Evolutionary conservation across 35 echinoderm and acorn worm genomes (phyloP).

Genomic region (Anneissia japonica): DNA sequence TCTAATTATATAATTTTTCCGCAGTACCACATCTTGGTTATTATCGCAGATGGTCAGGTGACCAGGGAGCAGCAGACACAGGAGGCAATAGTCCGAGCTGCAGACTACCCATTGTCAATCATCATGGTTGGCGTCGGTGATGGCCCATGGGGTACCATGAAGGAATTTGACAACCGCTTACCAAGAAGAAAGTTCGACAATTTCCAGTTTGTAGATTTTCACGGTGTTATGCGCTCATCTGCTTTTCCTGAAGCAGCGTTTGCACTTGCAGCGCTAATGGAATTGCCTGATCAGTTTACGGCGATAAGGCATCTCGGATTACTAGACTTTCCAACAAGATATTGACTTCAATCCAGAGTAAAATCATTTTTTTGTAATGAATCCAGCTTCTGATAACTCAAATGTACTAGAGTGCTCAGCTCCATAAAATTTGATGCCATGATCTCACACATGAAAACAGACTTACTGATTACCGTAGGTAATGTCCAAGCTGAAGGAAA

Average conservation of each 20-base stretch:
- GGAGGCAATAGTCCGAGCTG: slow-evolving; percentile 83
- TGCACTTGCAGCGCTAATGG: slow-evolving; percentile 86
- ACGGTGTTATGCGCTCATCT: slow-evolving; percentile 38
- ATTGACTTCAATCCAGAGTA: not conserved
- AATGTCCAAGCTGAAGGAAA: no score
- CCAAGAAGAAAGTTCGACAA: slow-evolving; percentile 89
- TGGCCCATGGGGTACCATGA: slow-evolving; percentile 93
- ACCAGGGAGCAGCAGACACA: slow-evolving; percentile 62
- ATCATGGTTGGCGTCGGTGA: slow-evolving; percentile 99
- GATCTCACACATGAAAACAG: no score
- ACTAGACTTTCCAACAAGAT: slow-evolving; percentile 9
- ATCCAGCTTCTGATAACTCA: no score
- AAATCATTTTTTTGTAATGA: no score
- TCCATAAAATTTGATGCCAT: no score
- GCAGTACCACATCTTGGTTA: slow-evolving; percentile 98
- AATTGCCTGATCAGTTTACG: slow-evolving; percentile 84
- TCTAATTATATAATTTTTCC: no score
- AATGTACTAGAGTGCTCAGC: no score
- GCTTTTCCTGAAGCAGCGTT: slow-evolving; percentile 60
- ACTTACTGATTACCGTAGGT: no score
- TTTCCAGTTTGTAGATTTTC: slow-evolving; percentile 95
- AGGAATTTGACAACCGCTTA: slow-evolving; percentile 77
- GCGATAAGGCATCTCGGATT: slow-evolving; percentile 57
- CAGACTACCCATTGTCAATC: slow-evolving; percentile 84
- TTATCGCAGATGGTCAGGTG: slow-evolving; percentile 94